phyloP scores from a whole-genome alignment of 2,797 vertebrate species.

The Tauraco hartlaubi region DNA sequence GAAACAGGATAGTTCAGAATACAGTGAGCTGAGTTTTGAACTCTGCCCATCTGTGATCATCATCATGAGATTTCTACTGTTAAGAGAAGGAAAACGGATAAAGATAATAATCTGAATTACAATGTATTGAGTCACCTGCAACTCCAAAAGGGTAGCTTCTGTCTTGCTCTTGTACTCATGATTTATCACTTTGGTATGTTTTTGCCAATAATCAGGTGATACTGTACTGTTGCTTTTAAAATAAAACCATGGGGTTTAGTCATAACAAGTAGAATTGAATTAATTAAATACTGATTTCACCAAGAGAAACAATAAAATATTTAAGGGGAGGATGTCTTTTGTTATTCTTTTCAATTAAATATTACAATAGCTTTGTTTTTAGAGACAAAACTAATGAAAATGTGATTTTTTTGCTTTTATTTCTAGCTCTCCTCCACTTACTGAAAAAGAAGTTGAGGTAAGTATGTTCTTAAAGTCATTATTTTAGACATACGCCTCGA shows the following conservation, averaged over 20 bases:
- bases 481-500: neutral
- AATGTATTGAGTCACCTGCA: neutral
- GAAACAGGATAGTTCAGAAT: neutral
- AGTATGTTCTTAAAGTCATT: constrained; percentile 53
- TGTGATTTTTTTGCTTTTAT: constrained; percentile 2
- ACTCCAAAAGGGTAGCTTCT: neutral
- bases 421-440: constrained; percentile 91
- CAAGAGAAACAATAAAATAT: neutral
- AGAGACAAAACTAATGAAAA: neutral
- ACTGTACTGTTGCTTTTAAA: neutral
- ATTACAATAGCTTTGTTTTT: neutral
- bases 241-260: neutral
- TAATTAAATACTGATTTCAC: neutral
- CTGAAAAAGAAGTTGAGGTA: constrained; percentile 98
- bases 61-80: neutral
- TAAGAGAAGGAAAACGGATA: neutral
- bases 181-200: neutral
- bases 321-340: neutral
- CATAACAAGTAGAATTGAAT: neutral
- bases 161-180: neutral
- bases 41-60: neutral
- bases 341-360: neutral
- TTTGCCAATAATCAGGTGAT: neutral
- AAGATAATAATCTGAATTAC: neutral
- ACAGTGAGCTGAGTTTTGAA: neutral